Evolutionary conservation across 1,140 invertebrate genomes (phyloP).

Genomic region (Diploscapter pachys): DNA sequence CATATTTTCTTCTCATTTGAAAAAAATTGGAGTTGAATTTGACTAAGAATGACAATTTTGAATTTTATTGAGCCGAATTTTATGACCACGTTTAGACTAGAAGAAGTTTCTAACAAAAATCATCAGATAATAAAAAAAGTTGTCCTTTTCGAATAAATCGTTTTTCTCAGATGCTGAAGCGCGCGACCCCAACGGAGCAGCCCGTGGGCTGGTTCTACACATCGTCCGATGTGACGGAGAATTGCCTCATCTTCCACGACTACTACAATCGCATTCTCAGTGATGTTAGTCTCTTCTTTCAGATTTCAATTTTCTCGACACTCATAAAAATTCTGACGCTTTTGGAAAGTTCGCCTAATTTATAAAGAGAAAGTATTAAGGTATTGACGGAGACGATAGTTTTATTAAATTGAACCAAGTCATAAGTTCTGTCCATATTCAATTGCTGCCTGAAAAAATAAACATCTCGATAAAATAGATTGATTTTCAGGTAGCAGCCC

Average conservation of each 20-base stretch:
- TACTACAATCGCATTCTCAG: conserved; percentile 49
- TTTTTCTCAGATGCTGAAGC: conserved; percentile 33
- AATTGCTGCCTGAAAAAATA: too few relatives aligned
- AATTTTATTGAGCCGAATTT: too few relatives aligned
- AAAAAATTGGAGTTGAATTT: too few relatives aligned
- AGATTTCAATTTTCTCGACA: not conserved
- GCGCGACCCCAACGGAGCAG: conserved; percentile 51
- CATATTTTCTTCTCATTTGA: too few relatives aligned
- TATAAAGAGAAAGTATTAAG: not conserved
- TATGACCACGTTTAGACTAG: too few relatives aligned
- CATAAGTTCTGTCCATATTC: too few relatives aligned
- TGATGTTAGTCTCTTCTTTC: conserved; percentile 22
- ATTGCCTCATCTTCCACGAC: conserved; percentile 47
- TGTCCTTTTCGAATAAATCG: too few relatives aligned
- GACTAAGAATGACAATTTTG: too few relatives aligned
- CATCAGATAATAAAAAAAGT: too few relatives aligned
- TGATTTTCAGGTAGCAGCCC: conserved; percentile 19
- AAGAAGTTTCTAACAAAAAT: too few relatives aligned
- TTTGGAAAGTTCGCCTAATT: not conserved
- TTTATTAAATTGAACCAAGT: too few relatives aligned
- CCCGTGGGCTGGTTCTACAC: conserved; percentile 58
- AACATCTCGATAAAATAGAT: not conserved
- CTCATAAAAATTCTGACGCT: not conserved
- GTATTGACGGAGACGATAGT: not conserved
- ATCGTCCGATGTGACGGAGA: conserved; percentile 44